These are phyloP conservation scores for Tetrao urogallus DNA, from an alignment of 2,113 vertebrate species.

Conservation along the genomic window DNA sequence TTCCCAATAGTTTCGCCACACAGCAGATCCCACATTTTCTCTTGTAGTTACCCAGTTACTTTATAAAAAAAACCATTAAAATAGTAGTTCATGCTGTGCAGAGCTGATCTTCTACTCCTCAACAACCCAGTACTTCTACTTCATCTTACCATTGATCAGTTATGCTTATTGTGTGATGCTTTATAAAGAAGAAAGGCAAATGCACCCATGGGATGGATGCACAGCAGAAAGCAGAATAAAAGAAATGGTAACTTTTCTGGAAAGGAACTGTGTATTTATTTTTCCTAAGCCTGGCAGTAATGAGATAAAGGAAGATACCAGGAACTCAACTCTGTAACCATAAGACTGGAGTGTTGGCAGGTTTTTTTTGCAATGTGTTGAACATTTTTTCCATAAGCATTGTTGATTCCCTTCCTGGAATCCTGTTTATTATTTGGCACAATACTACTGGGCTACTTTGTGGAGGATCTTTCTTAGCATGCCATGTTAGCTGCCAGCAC, in stretches of 20 bases:
- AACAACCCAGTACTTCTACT: neutral
- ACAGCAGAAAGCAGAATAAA: neutral
- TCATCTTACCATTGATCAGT: neutral
- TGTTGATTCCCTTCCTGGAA: neutral
- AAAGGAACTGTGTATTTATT: neutral
- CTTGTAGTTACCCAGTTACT: neutral
- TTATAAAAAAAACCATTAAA: neutral
- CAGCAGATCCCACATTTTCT: neutral
- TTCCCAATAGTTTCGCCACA: rapidly evolving
- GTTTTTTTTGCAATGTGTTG: neutral
- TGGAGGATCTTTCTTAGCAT: neutral
- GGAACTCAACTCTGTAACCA: neutral
- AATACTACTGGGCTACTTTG: neutral
- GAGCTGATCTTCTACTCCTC: neutral
- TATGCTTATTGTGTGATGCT: neutral
- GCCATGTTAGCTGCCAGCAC: neutral
- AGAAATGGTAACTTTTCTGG: neutral
- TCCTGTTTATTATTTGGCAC: neutral
- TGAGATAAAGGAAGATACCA: neutral
- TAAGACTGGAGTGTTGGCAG: neutral
- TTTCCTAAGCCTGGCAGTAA: neutral
- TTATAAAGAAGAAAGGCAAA: neutral
- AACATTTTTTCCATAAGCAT: neutral
- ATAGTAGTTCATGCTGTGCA: neutral
- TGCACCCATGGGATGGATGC: neutral